Conservation (phyloP, 2,797 vertebrate genomes). For the Acipenser transmontanus region DNA sequence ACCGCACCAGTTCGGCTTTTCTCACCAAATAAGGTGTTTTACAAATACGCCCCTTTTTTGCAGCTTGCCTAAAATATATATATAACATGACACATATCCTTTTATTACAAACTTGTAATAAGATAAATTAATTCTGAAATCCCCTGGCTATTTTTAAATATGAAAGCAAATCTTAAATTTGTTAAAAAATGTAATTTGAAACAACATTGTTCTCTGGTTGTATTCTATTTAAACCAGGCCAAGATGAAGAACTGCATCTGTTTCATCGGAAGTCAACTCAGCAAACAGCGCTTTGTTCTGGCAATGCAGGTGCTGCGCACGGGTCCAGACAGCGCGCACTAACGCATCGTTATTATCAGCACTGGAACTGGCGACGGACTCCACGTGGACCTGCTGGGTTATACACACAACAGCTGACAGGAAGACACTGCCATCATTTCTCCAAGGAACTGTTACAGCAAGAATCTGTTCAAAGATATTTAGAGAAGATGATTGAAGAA, state of each 20-base stretch:
- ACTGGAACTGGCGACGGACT: neutral
- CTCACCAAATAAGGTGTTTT: no score
- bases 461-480: slow-evolving; percentile 57
- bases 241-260: neutral
- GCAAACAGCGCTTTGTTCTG: neutral
- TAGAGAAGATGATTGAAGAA: slow-evolving; percentile 61
- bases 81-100: no score
- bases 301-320: neutral
- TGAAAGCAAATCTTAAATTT: no score
- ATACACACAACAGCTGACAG: slow-evolving; percentile 14
- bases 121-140: no score
- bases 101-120: no score
- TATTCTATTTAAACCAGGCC: no score
- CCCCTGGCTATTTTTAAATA: no score
- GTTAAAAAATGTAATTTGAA: no score
- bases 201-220: no score
- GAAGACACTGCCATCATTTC: slow-evolving; percentile 38
- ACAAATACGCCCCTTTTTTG: no score
- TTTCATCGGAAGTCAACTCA: neutral
- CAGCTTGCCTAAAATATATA: no score
- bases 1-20: no score
- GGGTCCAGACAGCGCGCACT: neutral
- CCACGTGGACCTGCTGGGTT: slow-evolving; percentile 1
- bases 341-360: neutral
- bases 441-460: slow-evolving; percentile 51